Evolutionary conservation across 2,113 vertebrate species (phyloP), one percentile per base, ranked within the genome.

Genomic region (Phoxinus phoxinus): DNA sequence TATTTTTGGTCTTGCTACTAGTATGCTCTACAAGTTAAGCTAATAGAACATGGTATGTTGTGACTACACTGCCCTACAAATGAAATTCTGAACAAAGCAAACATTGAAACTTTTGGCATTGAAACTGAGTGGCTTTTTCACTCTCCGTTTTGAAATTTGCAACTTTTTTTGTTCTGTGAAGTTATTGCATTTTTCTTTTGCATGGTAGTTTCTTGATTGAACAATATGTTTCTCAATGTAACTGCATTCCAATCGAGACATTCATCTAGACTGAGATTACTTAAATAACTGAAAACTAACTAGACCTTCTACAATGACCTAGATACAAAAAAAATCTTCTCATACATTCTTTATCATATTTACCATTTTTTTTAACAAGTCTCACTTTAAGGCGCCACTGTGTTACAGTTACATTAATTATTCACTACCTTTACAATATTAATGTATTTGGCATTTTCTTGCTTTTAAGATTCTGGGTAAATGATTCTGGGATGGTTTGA

Each of bases 371-470:
- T 44, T 48, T 30, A 30, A 25, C 35, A 65, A 81, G 61, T 67
- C 67, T 81, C 77, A 76, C 17, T 17, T 71, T 41, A 76, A 86
- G 77, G 30, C 63, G 72, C 78, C 61, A 75, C 41, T 32, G 44
- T 81, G 63, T 81, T 23, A 51, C 25, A 51, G 27, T 51, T 69
- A 30, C 10, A 25, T 81, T 32, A 69, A 81, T 69, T 67, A 81
- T 81, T 69, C 19, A 81, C 23, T 23, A 69, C 25, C 25, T 48
- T 81, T 69, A 67, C 44, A 81, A 32, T 69, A 81, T 81, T 51
- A 11, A 81, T 53, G 74, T 76, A 87, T 67, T 32, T 84, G 58
- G 61, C 77, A 77, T 77, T 85, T 77, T 73, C 75, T 51, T 84
- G 53, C n/a, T 59, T 81, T 59, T 51, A 56, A 84, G 2, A 59